Evolutionary conservation across 2,113 vertebrate species (phyloP), one percentile per base, ranked within the genome.

Genomic region (Cavia porcellus): DNA sequence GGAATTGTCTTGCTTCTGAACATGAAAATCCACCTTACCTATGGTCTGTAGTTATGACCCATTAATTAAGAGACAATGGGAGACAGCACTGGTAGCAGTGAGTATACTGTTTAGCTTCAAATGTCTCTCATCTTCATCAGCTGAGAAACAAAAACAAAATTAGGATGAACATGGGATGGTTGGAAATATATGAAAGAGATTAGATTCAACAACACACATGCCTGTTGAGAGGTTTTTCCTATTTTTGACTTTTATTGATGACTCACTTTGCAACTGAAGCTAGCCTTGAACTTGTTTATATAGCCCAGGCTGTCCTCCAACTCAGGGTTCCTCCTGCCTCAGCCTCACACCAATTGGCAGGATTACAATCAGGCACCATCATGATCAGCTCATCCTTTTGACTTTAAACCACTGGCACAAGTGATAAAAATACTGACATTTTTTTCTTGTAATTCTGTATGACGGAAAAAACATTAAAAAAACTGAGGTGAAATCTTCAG

Each of bases 1-100:
- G 19, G 7, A 4, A 32, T 30, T 57, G 19, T 9, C 19, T 83
- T 2, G 4, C 4, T 8, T 1, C 2, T 4, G 57, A 64, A 66
- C 68, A 70, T 70, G 15, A 52, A 70, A 32, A 77, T 72, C 4
- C 30, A 28, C 52, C 92, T 95, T 81, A 96, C 95, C 84, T 94
- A 12, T 32, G 2, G 2, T 75, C 87, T 28, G 0, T 4, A 84
- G 7, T 7, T n/a, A 38, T 77, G 10, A 80, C 1, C 19, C 17
- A 42, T 1, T 30, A 32, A 80, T 52, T 47, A 82, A 89, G 15
- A 12, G 17, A 61, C 75, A 42, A 3, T 50, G 8, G 17, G 13
- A 2, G 4, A 42, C 52, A 5, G 62, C 75, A 20, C 64, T 59
- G 24, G 35, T 32, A 38, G 59, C 32, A 52, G 5, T 2, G 6